phyloP scores from a whole-genome alignment of 2,888 invertebrate species.

The Sphinx pinastri region DNA sequence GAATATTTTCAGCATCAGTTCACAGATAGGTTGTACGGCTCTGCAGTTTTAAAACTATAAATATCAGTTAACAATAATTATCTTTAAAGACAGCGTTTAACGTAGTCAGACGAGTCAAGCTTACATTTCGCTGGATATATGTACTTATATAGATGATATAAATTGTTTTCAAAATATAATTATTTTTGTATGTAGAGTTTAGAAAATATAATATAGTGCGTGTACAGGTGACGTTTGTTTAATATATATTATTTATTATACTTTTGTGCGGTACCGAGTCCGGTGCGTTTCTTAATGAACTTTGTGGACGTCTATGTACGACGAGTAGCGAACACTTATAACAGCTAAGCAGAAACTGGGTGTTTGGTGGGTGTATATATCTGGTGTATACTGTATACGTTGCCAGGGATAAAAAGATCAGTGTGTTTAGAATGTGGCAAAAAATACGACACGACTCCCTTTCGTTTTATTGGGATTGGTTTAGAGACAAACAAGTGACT shows the following conservation, averaged over 20 bases:
- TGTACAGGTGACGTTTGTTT: conserved; percentile 15
- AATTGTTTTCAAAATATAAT: conserved; percentile 3
- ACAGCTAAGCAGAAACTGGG: background rate
- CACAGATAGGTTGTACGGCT: background rate
- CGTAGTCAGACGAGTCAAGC: too few relatives aligned
- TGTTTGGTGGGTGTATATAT: too few relatives aligned
- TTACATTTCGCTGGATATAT: background rate
- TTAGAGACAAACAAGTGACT: too few relatives aligned
- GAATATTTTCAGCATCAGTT: too few relatives aligned
- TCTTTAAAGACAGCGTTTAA: background rate
- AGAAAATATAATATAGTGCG: conserved; percentile 6
- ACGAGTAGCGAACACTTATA: background rate
- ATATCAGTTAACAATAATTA: background rate
- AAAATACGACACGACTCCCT: too few relatives aligned
- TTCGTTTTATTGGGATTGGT: too few relatives aligned
- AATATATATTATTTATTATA: conserved; percentile 4
- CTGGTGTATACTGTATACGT: too few relatives aligned
- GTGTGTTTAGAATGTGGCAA: too few relatives aligned
- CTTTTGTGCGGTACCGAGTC: background rate
- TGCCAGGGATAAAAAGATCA: too few relatives aligned
- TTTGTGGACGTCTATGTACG: background rate
- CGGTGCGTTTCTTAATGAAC: conserved; percentile 3
- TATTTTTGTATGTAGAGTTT: conserved; percentile 9
- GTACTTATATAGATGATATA: background rate
- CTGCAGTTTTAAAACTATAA: background rate